A percentile compares a stretch with the other conserved stretches of the same genome.
phyloP scores from a whole-genome alignment of 2,797 vertebrate genomes.

The Brachyrhaphis roseni region DNA sequence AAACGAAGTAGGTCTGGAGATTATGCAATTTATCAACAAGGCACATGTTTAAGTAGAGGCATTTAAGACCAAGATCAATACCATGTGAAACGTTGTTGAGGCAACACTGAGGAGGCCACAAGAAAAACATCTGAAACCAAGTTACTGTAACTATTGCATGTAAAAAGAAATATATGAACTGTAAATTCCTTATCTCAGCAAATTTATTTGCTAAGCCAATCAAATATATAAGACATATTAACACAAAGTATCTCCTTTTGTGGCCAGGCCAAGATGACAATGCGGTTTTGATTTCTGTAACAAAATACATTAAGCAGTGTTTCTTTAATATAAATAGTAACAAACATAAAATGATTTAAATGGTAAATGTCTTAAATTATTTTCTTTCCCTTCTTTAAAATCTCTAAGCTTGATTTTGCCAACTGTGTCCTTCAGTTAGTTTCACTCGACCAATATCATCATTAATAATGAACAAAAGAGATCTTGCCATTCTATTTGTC shows the following conservation, averaged over 20 bases:
- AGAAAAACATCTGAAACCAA: background rate
- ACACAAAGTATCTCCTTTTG: background rate
- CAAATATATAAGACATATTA: background rate
- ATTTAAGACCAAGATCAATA: background rate
- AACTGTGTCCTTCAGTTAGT: conserved; percentile 56
- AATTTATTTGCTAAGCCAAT: background rate
- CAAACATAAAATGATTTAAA: background rate
- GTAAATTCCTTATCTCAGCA: background rate
- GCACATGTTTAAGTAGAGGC: background rate
- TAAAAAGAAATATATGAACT: background rate
- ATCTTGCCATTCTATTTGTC: conserved; percentile 41
- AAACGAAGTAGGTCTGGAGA: background rate
- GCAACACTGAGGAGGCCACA: background rate
- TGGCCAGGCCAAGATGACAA: background rate
- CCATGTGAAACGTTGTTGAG: background rate
- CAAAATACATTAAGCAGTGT: background rate
- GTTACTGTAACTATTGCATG: background rate
- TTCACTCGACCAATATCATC: conserved; percentile 56
- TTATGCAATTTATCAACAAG: background rate
- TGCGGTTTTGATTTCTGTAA: background rate
- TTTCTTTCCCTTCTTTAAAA: background rate
- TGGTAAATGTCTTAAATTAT: background rate
- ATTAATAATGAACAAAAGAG: conserved; percentile 58
- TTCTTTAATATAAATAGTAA: background rate
- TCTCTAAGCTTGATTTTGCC: conserved; percentile 1